Conservation (phyloP, 2,113 vertebrate genomes). For the Tylochromis polylepis region DNA sequence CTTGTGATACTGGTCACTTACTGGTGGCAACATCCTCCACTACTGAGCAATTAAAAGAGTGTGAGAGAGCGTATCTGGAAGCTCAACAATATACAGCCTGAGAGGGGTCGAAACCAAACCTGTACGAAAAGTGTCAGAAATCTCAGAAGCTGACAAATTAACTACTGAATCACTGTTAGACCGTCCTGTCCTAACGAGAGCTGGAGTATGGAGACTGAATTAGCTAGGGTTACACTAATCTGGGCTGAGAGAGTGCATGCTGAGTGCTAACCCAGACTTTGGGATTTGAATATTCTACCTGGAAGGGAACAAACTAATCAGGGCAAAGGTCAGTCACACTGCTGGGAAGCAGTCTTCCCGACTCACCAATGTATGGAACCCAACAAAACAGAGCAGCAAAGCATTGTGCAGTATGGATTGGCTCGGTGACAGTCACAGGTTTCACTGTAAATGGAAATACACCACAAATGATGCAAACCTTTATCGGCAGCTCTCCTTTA, state of each 20-base stretch:
- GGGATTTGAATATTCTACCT: not conserved
- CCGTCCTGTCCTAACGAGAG: not conserved
- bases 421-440: not conserved
- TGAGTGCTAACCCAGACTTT: not conserved
- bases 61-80: not conserved
- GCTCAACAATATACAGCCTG: not conserved
- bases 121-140: not conserved
- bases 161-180: not conserved
- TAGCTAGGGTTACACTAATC: not conserved
- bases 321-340: conserved; percentile 14
- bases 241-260: not conserved
- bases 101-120: not conserved
- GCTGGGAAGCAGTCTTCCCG: conserved; percentile 21
- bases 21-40: not conserved
- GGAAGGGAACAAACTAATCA: conserved; percentile 30
- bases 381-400: conserved; percentile 1
- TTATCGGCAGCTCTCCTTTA: not conserved
- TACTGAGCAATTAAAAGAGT: not conserved
- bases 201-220: not conserved
- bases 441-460: not conserved
- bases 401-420: conserved; percentile 1
- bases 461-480: not conserved
- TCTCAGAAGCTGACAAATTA: not conserved
- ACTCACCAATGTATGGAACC: conserved; percentile 29
- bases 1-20: conserved; percentile 1